Base-by-base conservation (phyloP, 2,797 vertebrate species). In the Fratercula arctica region DNA sequence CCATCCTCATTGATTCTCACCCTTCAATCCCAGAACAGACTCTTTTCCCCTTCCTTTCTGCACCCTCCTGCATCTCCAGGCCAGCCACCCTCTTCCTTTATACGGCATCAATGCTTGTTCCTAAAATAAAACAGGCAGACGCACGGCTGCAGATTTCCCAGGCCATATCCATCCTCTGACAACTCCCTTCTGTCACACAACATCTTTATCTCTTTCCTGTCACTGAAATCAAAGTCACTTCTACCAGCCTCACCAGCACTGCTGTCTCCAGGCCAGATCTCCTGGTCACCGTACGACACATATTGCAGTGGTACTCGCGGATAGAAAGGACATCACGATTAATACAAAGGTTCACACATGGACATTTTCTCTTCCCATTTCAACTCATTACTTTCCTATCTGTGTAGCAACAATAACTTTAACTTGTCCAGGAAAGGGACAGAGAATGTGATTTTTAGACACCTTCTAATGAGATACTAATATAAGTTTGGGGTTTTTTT, bases 1-100 rank as follows among this genome's bases (percentile, higher is more conserved):
- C 33, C 48, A 33, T 31, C 13, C 16, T 10, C 56, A 10, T 10
- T 2, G 0, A 13, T 10, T 3, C 1, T 20, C 82, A 56, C 28
- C 9, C 28, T 50, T 41, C 69, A 18, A 12, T 21, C 41, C 60
- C 31, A 69, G 13, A 69, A 64, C 17, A 57, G 25, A 12, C 11
- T 8, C 23, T 41, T 60, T n/a, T 66, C 11, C 46, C 64, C 29
- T 18, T 51, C 57, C 16, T 48, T 14, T 60, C 67, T 18, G 68
- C 61, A 50, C 12, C 20, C 21, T 46, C 26, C 63, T 33, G 21
- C 45, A 56, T 24, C 48, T 48, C 31, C n/a, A 72, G 10, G 8
- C 35, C 64, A 67, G 6, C 9, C 41, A 23, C 45, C 31, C 41
- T 31, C 6, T 45, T 48, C 35, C n/a, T 59, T 66, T 16, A 5